phyloP scores from a whole-genome alignment of 2,797 vertebrate species.

The Macropus fuliginosus region DNA sequence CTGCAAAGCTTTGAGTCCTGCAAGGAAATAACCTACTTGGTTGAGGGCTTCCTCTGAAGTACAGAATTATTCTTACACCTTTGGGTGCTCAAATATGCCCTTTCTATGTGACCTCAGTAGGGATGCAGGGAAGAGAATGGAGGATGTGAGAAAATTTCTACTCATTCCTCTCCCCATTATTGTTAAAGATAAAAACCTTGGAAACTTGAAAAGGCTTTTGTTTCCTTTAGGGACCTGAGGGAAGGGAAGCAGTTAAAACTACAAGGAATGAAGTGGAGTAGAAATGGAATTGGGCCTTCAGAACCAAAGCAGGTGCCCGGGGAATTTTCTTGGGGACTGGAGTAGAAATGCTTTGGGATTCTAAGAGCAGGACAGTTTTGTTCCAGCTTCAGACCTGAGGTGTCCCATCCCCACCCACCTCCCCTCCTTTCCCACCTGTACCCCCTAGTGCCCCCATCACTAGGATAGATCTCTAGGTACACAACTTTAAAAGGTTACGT shows the following conservation, averaged over 20 bases:
- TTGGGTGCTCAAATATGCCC: background rate
- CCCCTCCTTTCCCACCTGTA: background rate
- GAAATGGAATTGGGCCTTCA: background rate
- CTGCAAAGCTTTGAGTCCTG: background rate
- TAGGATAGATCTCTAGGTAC: background rate
- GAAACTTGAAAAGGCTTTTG: background rate
- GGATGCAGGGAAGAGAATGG: background rate
- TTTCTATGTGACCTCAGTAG: background rate
- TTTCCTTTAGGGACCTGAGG: background rate
- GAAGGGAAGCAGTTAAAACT: background rate
- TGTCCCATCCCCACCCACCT: too few relatives aligned
- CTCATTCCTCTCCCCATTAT: background rate
- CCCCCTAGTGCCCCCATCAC: too few relatives aligned
- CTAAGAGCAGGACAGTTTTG: background rate
- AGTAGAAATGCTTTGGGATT: background rate
- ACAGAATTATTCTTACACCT: background rate
- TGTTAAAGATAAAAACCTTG: background rate
- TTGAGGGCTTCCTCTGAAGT: background rate
- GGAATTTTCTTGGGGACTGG: background rate
- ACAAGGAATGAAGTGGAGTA: background rate
- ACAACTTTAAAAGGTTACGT: background rate
- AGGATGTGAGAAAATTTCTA: background rate
- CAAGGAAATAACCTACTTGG: background rate
- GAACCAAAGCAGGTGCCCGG: background rate
- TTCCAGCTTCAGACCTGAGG: background rate